Base-by-base conservation (phyloP, 2,888 invertebrate genomes). In the Leptothorax acervorum region DNA sequence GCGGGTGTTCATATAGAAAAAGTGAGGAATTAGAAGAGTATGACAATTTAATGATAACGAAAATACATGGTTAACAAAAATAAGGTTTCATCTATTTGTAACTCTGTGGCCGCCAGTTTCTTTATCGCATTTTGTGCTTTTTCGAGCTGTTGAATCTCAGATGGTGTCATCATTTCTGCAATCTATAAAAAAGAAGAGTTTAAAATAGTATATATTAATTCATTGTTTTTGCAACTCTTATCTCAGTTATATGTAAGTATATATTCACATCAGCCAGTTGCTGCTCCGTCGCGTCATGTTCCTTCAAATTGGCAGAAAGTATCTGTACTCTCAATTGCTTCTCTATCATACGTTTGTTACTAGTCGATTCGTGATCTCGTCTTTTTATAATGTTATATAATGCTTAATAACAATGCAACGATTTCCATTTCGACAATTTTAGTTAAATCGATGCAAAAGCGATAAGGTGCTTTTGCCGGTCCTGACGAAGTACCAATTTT, bases 321-420 rank as follows among this genome's bases (percentile, higher is more conserved):
- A 97, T 97, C 93, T 98, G 98, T 91, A 98, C 97, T 93, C 98
- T 96, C 90, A 98, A 97, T 91, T 98, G 97, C 95, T 99, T 99
- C 93, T 98, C 98, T 85, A 98, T 96, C 86, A 99, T 96, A 18
- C 98, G 96, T 93, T 97, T 97, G 94, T 98, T 97, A 85, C 96
- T 96, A 23, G 94, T 95, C 85, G 96, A 96, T 92, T 97, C 97
- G 90, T 96, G 95, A 84, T 96, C 96, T 31, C 97, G 96, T 84
- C 97, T 96, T 12, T 96, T 96, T 93, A 97, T 96, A 5, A 96
- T 95, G 94, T 98, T 98, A 90, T 96, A 97, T 42, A 97, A 92
- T 0, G 97, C 96, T 93, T 97, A 97, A 92, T 97, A 97, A 91
- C 97, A 97, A 87, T 96, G 96, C 91, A 97, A 97, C 97, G 57